Evolutionary conservation across 2,797 vertebrate genomes (phyloP).

Genomic region (Gymnopithys bicolor): DNA sequence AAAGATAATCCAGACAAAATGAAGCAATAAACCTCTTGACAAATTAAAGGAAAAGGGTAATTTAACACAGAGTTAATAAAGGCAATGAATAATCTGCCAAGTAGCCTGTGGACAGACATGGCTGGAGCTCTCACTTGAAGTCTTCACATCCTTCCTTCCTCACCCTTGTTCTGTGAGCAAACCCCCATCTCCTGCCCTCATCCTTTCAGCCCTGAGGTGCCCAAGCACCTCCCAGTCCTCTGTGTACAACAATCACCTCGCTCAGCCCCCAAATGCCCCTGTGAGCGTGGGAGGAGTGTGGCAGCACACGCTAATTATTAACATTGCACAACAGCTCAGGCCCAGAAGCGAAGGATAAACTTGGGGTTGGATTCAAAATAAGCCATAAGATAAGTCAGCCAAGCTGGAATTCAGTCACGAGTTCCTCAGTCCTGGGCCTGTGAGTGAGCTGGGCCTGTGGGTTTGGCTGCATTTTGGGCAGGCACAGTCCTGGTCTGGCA

Average conservation of each 20-base stretch:
- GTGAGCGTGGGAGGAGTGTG: not conserved
- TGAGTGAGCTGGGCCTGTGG: accelerated
- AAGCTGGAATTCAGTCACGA: not conserved
- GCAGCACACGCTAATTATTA: not conserved
- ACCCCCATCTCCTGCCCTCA: not conserved
- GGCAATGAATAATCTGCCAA: not conserved
- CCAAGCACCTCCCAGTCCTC: not conserved
- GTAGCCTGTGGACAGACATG: not conserved
- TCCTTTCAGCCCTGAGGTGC: not conserved
- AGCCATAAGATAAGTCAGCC: not conserved
- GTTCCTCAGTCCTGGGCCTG: not conserved
- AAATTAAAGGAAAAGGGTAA: not conserved
- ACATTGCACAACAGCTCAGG: not conserved
- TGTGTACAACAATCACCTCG: not conserved
- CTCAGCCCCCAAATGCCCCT: not conserved
- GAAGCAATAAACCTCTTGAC: not conserved
- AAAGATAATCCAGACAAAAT: not conserved
- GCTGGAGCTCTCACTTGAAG: not conserved
- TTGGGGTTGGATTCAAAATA: not conserved
- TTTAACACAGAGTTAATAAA: conserved; percentile 29
- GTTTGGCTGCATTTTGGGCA: not conserved
- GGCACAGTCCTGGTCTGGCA: not conserved
- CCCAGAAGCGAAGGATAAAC: not conserved
- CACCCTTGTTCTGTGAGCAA: not conserved
- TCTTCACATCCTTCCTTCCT: not conserved